A percentile compares a stretch with the other conserved stretches of the same genome.
Evolutionary conservation across 2,888 invertebrate species (phyloP).

Genomic region (Phaonia tiefii): DNA sequence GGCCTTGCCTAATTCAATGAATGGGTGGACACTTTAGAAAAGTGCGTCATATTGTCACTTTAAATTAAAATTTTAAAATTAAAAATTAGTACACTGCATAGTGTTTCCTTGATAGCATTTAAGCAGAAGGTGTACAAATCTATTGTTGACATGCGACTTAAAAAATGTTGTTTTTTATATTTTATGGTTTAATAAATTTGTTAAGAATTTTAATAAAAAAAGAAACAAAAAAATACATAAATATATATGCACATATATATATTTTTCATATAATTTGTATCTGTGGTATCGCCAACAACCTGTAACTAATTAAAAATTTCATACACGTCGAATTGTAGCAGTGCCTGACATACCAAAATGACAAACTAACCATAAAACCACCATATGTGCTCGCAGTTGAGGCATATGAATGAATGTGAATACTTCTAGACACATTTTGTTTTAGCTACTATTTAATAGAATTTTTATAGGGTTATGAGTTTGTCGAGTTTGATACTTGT

Average conservation of each 20-base stretch:
- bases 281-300: neutral
- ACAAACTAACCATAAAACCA: slow-evolving; percentile 48
- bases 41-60: neutral
- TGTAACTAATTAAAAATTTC: slow-evolving; percentile 56
- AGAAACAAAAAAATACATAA: slow-evolving; percentile 5
- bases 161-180: neutral
- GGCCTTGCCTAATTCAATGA: no score
- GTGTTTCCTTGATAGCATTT: slow-evolving; percentile 40
- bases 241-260: neutral
- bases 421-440: no score
- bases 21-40: slow-evolving; percentile 25
- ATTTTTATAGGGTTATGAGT: no score
- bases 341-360: slow-evolving; percentile 55
- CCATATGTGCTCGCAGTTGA: slow-evolving; percentile 38
- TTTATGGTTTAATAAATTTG: slow-evolving; percentile 34
- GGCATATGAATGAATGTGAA: no score
- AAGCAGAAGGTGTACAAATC: neutral
- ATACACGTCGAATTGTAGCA: slow-evolving; percentile 58
- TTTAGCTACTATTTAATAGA: no score
- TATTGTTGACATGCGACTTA: neutral
- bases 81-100: slow-evolving; percentile 58
- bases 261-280: no score
- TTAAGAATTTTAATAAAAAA: slow-evolving; percentile 30
- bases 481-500: no score
- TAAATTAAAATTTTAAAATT: no score